Percentiles rank a stretch among this genome's conserved stretches.
These are phyloP conservation scores for Homalodisca vitripennis DNA, from an alignment of 1,140 invertebrate genomes.

Conservation along the genomic window DNA sequence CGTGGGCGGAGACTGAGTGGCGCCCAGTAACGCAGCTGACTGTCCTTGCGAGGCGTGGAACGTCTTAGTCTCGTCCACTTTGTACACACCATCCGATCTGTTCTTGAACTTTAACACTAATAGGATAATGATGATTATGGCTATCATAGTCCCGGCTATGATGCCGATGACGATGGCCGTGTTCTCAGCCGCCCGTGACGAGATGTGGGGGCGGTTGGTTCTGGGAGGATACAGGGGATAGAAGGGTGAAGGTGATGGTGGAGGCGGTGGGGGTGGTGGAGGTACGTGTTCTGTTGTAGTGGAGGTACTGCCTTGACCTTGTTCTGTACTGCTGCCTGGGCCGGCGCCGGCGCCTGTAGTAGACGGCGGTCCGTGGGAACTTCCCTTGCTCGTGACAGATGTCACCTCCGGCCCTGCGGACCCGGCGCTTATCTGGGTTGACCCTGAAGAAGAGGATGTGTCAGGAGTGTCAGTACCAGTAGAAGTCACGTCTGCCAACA, in stretches of 20 bases:
- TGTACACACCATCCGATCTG: conserved; percentile 82
- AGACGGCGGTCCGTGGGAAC: neutral
- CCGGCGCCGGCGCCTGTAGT: conserved; percentile 35
- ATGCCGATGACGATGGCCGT: conserved; percentile 82
- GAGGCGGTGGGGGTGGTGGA: conserved; percentile 34
- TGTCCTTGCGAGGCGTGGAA: conserved; percentile 68
- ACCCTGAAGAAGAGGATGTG: neutral
- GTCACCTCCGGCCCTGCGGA: conserved; percentile 21
- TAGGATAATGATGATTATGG: conserved; percentile 86
- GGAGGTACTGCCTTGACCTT: conserved; percentile 33
- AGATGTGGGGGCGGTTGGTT: conserved; percentile 60
- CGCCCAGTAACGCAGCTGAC: conserved; percentile 67
- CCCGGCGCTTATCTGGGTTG: neutral
- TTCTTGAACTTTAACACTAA: conserved; percentile 88
- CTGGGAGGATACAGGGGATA: conserved; percentile 27
- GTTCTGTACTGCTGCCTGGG: conserved; percentile 12
- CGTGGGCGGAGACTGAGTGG: conserved; percentile 53
- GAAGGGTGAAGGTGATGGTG: conserved; percentile 30
- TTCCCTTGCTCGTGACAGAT: conserved; percentile 26
- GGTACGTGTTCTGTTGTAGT: conserved; percentile 36
- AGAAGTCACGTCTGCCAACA: neutral
- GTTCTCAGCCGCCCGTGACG: conserved; percentile 68
- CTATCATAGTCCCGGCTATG: conserved; percentile 87
- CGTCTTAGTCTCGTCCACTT: conserved; percentile 83
- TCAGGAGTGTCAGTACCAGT: neutral